Evolutionary conservation across 2,797 vertebrate genomes (phyloP), one percentile per base, ranked within the genome.

Genomic region (Benthosema pterotum): DNA sequence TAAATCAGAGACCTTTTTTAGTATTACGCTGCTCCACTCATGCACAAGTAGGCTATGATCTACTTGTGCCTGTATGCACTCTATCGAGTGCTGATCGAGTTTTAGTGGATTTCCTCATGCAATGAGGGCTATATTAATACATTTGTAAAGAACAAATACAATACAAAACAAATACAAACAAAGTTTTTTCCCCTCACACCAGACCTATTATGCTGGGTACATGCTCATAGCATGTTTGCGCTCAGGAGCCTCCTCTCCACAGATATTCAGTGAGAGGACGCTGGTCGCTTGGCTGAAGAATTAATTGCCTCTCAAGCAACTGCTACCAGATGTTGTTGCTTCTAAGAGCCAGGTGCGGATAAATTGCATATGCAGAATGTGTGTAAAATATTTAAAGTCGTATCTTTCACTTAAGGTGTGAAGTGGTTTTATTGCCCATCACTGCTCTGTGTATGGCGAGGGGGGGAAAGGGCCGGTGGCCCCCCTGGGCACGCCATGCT

Each of bases 331-430:
- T 91, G 90, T 90, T 89, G 82, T 86, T 90, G 78, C 86, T 86
- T 77, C 87, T 84, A 58, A 85, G 77, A 88, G 86, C 82, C 92
- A 94, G 92, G 87, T 93, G 91, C 91, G 86, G 87, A 85, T 75
- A 86, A 89, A 91, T 90, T 91, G 83, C 89, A 90, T 89, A 91
- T 87, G 89, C 88, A 91, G 85, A 85, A 86, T 91, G 88, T 88
- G 89, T 87, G 86, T 90, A 90, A 92, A 92, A 93, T 93, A 93
- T 93, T 94, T 93, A 93, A 91, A 93, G 83, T 92, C 80, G 88
- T 90, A 90, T 93, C 90, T 91, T 88, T 89, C 90, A 91, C 84
- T 88, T 91, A 89, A 84, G 86, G 85, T 87, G 87, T 78, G 81
- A 89, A 90, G 88, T 89, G 89, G 77, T 93, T 92, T 93, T 92